Base-by-base conservation (phyloP, 2,113 vertebrate genomes). In the Gila orcuttii region DNA sequence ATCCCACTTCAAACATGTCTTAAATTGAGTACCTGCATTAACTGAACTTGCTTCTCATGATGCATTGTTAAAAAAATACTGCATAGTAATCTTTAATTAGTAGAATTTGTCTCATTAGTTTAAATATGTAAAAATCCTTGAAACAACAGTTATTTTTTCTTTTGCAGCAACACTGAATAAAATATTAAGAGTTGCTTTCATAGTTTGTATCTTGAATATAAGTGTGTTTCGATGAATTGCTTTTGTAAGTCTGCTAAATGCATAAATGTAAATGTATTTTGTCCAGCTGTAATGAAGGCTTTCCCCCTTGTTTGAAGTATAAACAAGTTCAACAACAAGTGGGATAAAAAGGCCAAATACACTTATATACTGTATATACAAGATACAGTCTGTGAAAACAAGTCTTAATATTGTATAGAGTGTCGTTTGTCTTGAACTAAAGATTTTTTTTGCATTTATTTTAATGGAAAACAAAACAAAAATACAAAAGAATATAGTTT, bases 401-500 rank as follows among this genome's bases (percentile, higher is more conserved):
- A 39, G 66, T 39, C 36, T 69, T 69, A 39, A 69, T 69, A 69
- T 73, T 45, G n/a, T 42, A 45, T n/a, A 74, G 39, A 74, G 39
- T 45, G 39, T 13, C n/a, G 11, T 33, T 69, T 36, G 9, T 71
- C 33, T 71, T 9, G 7, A 36, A 31, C 28, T 66, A 66, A 66
- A 31, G 28, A 8, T 31, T 31, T 31, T 31, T 66, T n/a, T n/a
- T n/a, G n/a, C n/a, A 66, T 13, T 5, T 66, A 33, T 33, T 33
- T 64, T 64, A 64, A 3, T 66, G 17, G 3, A 19, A 69, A 36
- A 36, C 6, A 19, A 68, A 66, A 33, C 13, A 68, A 19, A 8
- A 19, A 68, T 33, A 19, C 15, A 68, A 15, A 15, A 33, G 2
- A 33, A 17, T 23, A n/a, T 10, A 21, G 23, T 21, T 59, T 8